Evolutionary conservation across 2,113 vertebrate genomes (phyloP), one percentile per base, ranked within the genome.

Genomic region (Neolamprologus ventralis): DNA sequence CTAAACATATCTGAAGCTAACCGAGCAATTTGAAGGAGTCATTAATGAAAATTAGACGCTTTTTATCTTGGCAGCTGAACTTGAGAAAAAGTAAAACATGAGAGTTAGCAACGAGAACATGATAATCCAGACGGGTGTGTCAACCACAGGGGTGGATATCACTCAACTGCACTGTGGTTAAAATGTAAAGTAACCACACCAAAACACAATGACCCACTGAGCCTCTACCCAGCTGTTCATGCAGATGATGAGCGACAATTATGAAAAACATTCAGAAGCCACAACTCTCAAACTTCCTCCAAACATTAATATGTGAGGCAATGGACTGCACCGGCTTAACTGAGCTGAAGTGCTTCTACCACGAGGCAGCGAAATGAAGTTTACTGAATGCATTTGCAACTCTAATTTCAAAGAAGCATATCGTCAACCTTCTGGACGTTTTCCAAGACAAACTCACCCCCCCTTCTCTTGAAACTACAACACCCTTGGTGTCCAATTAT

Each of bases 371-470:
- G 5, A 19, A 63, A 33, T 33, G 4, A 63, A 63, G 58, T 63
- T 63, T 33, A 33, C 58, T 2, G 16, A 33, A 33, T 19, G 16
- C 28, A 11, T 63, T 63, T 63, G 16, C 5, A 0, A 33, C 28
- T 60, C 57, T 19, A 33, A 63, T 19, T 33, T 33, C 9, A 33
- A 63, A 63, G 58, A 33, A 33, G 58, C 28, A 10, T 33, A 2
- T 33, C 2, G 1, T 63, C 28, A 60, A 60, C 16, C 57, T 60
- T 60, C 57, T 60, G 1, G 2, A 60, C 7, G 5, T 33, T 60
- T 60, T 60, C 57, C 14, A 60, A 33, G 28, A 33, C 28, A 60
- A 60, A 33, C 16, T 4, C 14, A 19, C 9, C 0, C 5, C 0
- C 9, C 2, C 28, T 33, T 63, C 58, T 33, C 58, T 33, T 63